A percentile compares a stretch with the other conserved stretches of the same genome.
Conservation (phyloP, 2,797 vertebrate species). For the Coluber constrictor region DNA sequence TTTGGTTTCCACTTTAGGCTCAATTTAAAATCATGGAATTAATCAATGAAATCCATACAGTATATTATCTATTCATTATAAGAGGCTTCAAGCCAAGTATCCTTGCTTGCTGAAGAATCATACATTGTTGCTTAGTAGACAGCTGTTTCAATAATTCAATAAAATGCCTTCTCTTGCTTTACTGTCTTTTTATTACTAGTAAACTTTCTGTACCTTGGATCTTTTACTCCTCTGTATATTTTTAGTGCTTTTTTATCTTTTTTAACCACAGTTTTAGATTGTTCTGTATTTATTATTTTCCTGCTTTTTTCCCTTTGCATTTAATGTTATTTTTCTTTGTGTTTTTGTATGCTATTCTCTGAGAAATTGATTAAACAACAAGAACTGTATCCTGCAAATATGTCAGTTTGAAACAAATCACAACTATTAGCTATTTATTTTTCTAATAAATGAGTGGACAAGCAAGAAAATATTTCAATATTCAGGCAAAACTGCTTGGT, state of each 20-base stretch:
- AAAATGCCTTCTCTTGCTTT: not conserved
- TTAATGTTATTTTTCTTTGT: not conserved
- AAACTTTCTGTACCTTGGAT: not conserved
- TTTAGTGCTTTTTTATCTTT: not conserved
- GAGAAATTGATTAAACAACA: not conserved
- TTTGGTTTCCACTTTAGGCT: not conserved
- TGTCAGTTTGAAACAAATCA: not conserved
- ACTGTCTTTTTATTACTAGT: not conserved
- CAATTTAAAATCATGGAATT: not conserved
- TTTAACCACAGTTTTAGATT: not conserved
- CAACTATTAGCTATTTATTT: not conserved
- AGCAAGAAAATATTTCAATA: not conserved
- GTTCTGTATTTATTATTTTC: not conserved
- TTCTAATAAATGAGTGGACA: not conserved
- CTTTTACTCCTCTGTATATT: not conserved
- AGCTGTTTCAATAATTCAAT: not conserved
- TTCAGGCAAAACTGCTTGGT: not conserved
- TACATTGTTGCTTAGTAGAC: not conserved
- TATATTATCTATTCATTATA: not conserved
- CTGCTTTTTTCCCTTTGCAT: not conserved
- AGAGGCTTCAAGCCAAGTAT: not conserved
- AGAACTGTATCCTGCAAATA: not conserved
- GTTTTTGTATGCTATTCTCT: not conserved
- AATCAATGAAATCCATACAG: not conserved
- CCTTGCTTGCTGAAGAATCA: not conserved